Base-by-base conservation (phyloP, 1,140 invertebrate genomes). In the Calephelis virginiensis region DNA sequence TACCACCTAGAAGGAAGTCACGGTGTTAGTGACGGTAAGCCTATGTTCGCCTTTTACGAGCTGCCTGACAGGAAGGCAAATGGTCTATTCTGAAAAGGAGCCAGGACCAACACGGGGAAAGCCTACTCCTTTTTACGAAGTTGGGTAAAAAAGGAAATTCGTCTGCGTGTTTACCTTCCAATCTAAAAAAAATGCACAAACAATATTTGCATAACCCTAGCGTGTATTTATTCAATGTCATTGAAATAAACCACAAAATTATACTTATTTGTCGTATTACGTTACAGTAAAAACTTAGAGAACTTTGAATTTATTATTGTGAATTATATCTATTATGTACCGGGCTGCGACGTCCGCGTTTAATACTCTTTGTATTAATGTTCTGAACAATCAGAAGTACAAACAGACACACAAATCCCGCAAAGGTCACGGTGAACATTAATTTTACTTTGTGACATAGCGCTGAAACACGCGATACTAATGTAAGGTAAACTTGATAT, bases 371-470 rank as follows among this genome's bases (percentile, higher is more conserved):
- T 74, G 77, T 77, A 83, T 86, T 89, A 87, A 89, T 80, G 72
- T 73, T 17, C 71, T 76, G 80, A 81, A 84, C 85, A 87, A 82
- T 80, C 78, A 77, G 77, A 78, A 53, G 17, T 28, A 53, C 50
- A 53, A 53, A 53, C 50, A 53, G 79, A 75, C 76, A 81, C 71
- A 74, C 75, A 82, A 69, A 80, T 68, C 79, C 70, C 69, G 64
- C 70, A 73, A 89, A 89, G 86, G 85, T 87, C 84, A 83, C 68
- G 83, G 81, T 74, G 69, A 78, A 81, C 74, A 74, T 72, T 86
- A 84, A 86, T 86, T 82, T 81, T 75, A n/a, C 70, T 75, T 72
- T 76, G 73, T 80, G 82, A 84, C 77, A 76, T 86, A 72, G 82
- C 72, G 69, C 68, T 50, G 66, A 43, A 66, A 75, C 82, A 82